These are phyloP conservation scores for Argentina silus DNA, from an alignment of 2,797 vertebrate species.

Conservation along the genomic window DNA sequence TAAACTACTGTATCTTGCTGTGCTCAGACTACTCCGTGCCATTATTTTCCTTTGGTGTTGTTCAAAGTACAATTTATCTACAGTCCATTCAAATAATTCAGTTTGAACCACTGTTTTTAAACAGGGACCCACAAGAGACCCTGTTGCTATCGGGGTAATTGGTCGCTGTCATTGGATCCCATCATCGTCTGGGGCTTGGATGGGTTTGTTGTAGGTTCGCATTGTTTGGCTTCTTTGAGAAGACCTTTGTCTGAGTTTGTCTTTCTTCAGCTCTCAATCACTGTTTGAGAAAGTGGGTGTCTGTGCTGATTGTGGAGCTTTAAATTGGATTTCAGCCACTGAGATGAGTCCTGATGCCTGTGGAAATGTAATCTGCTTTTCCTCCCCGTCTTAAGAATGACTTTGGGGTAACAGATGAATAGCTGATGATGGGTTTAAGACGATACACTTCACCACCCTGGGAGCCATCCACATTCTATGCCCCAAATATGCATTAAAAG, in stretches of 20 bases:
- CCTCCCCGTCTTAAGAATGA: constrained; percentile 7
- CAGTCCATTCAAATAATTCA: neutral
- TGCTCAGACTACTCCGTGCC: neutral
- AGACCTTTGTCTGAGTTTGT: neutral
- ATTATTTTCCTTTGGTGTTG: neutral
- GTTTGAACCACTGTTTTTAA: neutral
- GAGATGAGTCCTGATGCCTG: constrained; percentile 26
- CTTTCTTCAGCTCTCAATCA: neutral
- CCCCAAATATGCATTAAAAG: neutral
- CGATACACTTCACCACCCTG: constrained; percentile 4
- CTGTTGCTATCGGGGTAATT: neutral
- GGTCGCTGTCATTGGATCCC: neutral
- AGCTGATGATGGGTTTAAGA: constrained; percentile 44
- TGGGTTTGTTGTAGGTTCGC: neutral
- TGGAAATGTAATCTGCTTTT: constrained; percentile 36
- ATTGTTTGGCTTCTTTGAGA: neutral
- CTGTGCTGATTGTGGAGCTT: constrained; percentile 11
- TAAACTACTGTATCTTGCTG: neutral
- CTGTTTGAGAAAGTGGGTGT: neutral
- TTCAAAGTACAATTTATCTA: neutral
- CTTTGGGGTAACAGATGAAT: constrained; percentile 31
- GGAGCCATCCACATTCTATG: neutral
- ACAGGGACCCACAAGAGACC: neutral
- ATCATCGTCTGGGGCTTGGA: neutral
- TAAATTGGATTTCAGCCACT: constrained; percentile 36